Conservation (phyloP, 2,113 vertebrate genomes). For the Pelmatolapia mariae region DNA sequence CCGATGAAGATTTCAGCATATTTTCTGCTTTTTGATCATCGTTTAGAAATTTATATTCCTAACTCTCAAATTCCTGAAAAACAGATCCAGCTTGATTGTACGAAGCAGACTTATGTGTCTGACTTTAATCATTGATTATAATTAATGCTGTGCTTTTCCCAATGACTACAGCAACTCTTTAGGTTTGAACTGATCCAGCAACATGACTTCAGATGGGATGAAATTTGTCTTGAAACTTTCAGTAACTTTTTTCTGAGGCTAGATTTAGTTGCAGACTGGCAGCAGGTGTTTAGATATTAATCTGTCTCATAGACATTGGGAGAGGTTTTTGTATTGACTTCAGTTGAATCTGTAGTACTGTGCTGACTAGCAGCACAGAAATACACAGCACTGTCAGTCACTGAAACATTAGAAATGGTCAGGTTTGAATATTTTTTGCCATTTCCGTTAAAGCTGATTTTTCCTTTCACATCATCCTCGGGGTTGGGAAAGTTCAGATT, state of each 20-base stretch:
- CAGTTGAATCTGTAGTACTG: background rate
- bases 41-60: background rate
- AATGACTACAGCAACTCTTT: background rate
- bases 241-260: background rate
- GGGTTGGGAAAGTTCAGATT: background rate
- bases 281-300: slow-evolving; percentile 8
- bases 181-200: background rate
- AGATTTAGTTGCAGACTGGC: background rate
- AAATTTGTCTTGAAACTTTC: background rate
- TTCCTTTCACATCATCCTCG: background rate
- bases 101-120: rapidly evolving
- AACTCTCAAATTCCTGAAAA: background rate
- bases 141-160: background rate
- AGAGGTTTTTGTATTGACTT: background rate
- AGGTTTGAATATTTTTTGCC: background rate
- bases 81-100: background rate
- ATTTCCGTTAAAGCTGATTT: slow-evolving; percentile 21
- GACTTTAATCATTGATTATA: background rate
- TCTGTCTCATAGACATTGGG: background rate
- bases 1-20: background rate
- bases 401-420: background rate
- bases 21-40: background rate
- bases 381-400: slow-evolving; percentile 15
- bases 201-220: rapidly evolving
- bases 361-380: slow-evolving; percentile 25